phyloP scores from a whole-genome alignment of 2,888 invertebrate species.

The Orthonychiurus folsomi region DNA sequence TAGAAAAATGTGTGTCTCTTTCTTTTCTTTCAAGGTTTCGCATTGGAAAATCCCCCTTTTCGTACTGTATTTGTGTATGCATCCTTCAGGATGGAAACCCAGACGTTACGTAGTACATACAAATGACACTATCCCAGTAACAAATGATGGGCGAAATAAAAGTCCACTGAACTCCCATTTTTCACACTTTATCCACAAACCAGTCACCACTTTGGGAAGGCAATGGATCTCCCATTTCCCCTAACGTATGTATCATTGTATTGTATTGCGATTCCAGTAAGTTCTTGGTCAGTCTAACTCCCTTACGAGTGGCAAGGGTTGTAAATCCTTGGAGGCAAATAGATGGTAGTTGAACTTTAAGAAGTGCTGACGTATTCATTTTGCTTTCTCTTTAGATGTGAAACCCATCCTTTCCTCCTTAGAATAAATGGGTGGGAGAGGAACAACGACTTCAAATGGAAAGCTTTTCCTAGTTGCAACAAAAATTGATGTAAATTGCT shows the following conservation, averaged over 20 bases:
- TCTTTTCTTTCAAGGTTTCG: too few relatives aligned
- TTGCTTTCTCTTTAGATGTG: not conserved
- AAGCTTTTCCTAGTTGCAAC: too few relatives aligned
- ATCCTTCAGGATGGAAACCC: too few relatives aligned
- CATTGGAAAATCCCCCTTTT: too few relatives aligned
- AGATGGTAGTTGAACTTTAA: not conserved
- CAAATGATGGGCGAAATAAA: not conserved
- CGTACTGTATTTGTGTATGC: not conserved
- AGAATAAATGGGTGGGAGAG: too few relatives aligned
- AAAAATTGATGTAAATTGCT: too few relatives aligned
- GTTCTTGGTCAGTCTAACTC: not conserved
- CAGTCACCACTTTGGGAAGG: constrained; percentile 5
- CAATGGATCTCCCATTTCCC: too few relatives aligned
- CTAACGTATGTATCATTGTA: too few relatives aligned
- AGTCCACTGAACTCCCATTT: constrained; percentile 12
- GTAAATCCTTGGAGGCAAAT: not conserved
- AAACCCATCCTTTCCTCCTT: too few relatives aligned
- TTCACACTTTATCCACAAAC: constrained; percentile 14
- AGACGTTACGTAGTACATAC: too few relatives aligned
- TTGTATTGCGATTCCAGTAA: not conserved
- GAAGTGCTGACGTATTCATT: not conserved
- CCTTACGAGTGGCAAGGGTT: not conserved
- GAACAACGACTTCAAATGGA: too few relatives aligned
- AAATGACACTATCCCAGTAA: not conserved
- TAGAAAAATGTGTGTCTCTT: not conserved